A percentile compares a stretch with the other conserved stretches of the same genome.
Conservation (phyloP, 2,797 vertebrate species). For the Hyperoplus lanceolatus region DNA sequence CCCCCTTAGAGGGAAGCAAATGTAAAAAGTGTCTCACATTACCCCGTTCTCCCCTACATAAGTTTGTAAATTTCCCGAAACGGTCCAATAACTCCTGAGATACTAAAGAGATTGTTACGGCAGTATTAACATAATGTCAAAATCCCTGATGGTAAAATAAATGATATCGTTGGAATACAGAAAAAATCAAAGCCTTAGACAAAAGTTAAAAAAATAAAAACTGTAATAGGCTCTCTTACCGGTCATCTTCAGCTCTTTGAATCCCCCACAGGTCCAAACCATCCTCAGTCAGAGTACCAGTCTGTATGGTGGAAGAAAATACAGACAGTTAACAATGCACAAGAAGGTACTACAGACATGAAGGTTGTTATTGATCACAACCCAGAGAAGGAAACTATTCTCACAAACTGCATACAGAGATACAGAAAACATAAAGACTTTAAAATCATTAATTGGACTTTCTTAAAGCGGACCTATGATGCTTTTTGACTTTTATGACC, state of each 20-base stretch:
- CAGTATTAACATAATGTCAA: background rate
- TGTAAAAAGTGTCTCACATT: no score
- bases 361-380: background rate
- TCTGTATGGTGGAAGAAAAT: constrained; percentile 79
- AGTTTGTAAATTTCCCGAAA: background rate
- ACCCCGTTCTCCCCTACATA: no score
- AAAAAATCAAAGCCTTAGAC: no score
- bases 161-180: no score
- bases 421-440: background rate
- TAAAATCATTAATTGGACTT: background rate
- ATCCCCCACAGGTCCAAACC: constrained; percentile 96
- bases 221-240: constrained; percentile 75
- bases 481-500: no score
- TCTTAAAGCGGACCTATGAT: no score
- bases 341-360: no score
- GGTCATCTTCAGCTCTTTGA: constrained; percentile 87
- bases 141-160: background rate
- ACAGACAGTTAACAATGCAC: background rate
- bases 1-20: no score
- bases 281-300: constrained; percentile 97
- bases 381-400: background rate
- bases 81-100: background rate
- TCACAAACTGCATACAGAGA: background rate
- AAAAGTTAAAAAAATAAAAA: background rate
- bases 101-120: background rate